Evolutionary conservation across 2,113 vertebrate genomes (phyloP), one percentile per base, ranked within the genome.

Genomic region (Melanerpes formicivorus): DNA sequence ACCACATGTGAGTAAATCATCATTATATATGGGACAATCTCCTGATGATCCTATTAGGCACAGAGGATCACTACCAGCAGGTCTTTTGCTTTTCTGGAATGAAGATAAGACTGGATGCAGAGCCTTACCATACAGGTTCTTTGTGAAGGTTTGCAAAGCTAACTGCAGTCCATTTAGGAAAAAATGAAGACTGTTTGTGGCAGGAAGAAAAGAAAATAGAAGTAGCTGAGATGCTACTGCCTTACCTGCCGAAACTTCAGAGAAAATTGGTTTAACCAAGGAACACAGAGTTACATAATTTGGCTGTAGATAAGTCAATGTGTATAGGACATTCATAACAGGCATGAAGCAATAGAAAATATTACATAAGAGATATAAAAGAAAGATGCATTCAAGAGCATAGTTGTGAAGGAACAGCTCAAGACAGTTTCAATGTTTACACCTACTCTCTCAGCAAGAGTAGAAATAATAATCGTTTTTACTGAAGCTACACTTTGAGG

Each of bases 401-500:
- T 42, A 90, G 71, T 46, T 90, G 34, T 66, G 37, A 95, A 52
- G 54, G 55, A 90, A 18, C 63, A 84, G 73, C 86, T 90, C 74
- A 93, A 72, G 79, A 48, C 10, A 15, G 29, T 74, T 96, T 94
- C 67, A 91, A 66, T 84, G 46, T 88, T 88, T 90, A 71, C 30
- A 69, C 56, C 54, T 82, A 56, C 58, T 83, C 60, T 82, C 63
- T 69, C 60, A 89, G 84, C 25, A 90, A 63, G 46, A 25, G 58
- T 82, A 90, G 78, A 74, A 93, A 92, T 79, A 88, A 93, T 58
- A 85, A 78, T 79, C 73, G 73, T 82, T 90, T 87, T 84, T 82
- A 84, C 60, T 72, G 69, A 90, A 94, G 44, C 65, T 87, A 56
- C 25, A 40, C 9, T 54, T 80, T 52, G 23, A 0, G 44, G 25